Base-by-base conservation (phyloP, 2,888 invertebrate species). In the Andrena marginata region DNA sequence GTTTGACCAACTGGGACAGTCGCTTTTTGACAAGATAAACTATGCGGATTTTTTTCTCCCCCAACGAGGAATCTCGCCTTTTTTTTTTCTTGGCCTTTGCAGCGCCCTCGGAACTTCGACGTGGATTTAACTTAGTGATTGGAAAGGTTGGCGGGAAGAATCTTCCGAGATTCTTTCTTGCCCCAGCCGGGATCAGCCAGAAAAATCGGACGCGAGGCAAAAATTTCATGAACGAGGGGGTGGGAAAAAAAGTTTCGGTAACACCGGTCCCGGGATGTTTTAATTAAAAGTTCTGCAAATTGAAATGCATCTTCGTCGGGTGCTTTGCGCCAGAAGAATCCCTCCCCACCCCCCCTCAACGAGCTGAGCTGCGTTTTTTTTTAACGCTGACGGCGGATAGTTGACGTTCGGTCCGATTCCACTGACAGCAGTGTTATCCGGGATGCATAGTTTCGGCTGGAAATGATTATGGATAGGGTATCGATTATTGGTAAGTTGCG, bases 261-360 rank as follows among this genome's bases (percentile, higher is more conserved):
- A 75, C 71, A 42, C 49, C 60, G 60, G 33, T 75, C 33, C 20
- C 42, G 59, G 49, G 60, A 56, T 35, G 59, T 70, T 70, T 70
- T 75, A 69, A 70, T 75, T 75, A 69, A 74, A 74, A 74, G 70
- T 74, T 74, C 10, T 16, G 6, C 59, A n/a, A 2, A 49, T 29
- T 8, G 59, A 69, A 69, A 69, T 42, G 42, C 42, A 42, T 42
- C 42, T 42, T 42, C 42, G 42, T 16, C 42, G 16, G 42, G 42
- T 42, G 42, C 16, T 42, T 42, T 1, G 42, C 42, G 42, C 42
- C 42, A 5, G 16, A 16, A 42, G 42, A 42, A 42, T 42, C 42
- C 16, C 42, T 13, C 0, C 42, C 10, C 0, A 13, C 16, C 42
- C 4, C 0, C 42, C 10, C 0, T 16, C 42, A 5, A 42, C 42